phyloP scores from a whole-genome alignment of 2,797 vertebrate genomes.

The Babyrousa celebensis region DNA sequence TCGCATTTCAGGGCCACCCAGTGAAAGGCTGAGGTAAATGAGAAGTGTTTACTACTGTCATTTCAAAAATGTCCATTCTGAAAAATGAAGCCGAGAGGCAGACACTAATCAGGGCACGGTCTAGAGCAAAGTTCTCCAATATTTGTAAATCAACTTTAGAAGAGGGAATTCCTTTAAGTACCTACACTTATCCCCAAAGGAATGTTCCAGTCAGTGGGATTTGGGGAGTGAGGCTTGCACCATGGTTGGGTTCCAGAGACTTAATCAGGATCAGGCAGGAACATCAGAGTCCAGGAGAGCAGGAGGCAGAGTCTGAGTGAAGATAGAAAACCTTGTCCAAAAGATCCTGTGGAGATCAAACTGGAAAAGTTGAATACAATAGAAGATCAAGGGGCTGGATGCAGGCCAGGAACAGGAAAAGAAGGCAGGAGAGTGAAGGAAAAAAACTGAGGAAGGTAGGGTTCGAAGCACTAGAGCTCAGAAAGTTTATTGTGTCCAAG shows the following conservation, averaged over 20 bases:
- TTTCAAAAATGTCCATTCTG: constrained; percentile 10
- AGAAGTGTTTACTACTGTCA: not conserved
- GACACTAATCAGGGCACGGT: not conserved
- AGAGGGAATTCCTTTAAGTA: not conserved
- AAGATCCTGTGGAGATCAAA: not conserved
- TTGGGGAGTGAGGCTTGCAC: not conserved
- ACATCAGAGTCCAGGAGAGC: not conserved
- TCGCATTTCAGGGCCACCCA: not conserved
- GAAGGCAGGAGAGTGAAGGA: not conserved
- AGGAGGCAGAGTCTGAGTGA: constrained; percentile 20
- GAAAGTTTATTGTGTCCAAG: constrained; percentile 12
- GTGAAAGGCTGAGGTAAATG: not conserved
- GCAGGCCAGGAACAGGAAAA: not conserved
- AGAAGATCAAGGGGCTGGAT: not conserved
- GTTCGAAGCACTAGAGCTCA: not conserved
- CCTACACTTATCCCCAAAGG: not conserved
- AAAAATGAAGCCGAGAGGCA: not conserved
- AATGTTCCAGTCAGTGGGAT: not conserved
- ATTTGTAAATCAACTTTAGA: not conserved
- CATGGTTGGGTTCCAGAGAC: not conserved
- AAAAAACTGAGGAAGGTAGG: not conserved
- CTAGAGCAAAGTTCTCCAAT: not conserved
- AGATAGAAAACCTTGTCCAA: constrained; percentile 29
- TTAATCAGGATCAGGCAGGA: not conserved
- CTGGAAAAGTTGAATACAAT: not conserved